Evolutionary conservation across 2,888 invertebrate genomes (phyloP).

Genomic region (Meiosimyza platycephala): DNA sequence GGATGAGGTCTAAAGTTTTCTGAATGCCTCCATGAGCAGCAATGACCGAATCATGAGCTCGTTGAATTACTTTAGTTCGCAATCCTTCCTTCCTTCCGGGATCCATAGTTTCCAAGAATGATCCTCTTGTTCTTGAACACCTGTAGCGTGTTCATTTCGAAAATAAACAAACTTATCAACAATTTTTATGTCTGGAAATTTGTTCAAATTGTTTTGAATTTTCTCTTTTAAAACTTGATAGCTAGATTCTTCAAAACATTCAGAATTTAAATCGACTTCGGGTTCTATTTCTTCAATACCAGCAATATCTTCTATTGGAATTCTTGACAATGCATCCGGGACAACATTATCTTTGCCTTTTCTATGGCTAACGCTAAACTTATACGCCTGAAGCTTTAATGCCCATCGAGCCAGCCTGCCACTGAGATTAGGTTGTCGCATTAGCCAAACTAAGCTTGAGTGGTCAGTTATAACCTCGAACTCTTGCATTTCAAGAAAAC

Average conservation of each 20-base stretch:
- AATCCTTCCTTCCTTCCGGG: neutral
- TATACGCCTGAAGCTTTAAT: conserved; percentile 21
- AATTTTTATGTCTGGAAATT: conserved; percentile 29
- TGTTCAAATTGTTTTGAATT: neutral
- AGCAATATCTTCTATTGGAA: neutral
- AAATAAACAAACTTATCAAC: conserved; percentile 26
- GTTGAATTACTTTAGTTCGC: neutral
- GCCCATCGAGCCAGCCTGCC: conserved; percentile 35
- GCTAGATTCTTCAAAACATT: conserved; percentile 15
- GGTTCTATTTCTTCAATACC: conserved; percentile 17
- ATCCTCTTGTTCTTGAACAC: conserved; percentile 5
- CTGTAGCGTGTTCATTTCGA: conserved; percentile 16
- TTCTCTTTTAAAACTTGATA: conserved; percentile 19
- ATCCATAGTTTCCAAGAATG: conserved; percentile 33
- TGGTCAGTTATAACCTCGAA: conserved; percentile 42
- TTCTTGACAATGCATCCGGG: conserved; percentile 21
- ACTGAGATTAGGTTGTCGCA: conserved; percentile 27
- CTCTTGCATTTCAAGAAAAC: conserved; percentile 39
- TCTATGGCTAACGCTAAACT: conserved; percentile 28
- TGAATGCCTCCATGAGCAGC: conserved; percentile 12
- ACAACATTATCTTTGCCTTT: conserved; percentile 35
- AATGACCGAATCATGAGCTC: conserved; percentile 1
- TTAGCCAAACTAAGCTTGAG: conserved; percentile 39
- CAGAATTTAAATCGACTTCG: conserved; percentile 23
- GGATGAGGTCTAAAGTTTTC: conserved; percentile 2